Conservation (phyloP, 2,113 vertebrate genomes). For the Tachycineta bicolor region DNA sequence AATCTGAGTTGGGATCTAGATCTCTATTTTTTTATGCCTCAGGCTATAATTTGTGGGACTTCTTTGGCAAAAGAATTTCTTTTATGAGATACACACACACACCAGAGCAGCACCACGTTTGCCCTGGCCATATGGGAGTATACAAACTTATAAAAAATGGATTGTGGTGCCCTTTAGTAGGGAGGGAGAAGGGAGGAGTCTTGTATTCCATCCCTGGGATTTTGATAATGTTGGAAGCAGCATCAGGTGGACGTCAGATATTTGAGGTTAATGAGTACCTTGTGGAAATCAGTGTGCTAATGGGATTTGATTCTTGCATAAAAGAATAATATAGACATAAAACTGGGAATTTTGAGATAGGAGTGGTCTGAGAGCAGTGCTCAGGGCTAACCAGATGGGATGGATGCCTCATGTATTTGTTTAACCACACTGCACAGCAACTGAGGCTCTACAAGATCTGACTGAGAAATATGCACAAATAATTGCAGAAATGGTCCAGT, state of each 20-base stretch:
- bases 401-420: neutral
- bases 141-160: neutral
- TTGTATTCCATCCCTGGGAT: neutral
- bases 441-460: neutral
- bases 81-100: neutral
- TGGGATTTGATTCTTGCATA: neutral
- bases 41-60: conserved; percentile 38
- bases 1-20: conserved; percentile 32
- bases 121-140: neutral
- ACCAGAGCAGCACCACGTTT: neutral
- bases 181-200: neutral
- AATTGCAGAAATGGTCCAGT: neutral
- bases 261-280: neutral
- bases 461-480: neutral
- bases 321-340: neutral
- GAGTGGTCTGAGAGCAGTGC: neutral
- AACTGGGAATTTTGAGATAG: neutral
- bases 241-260: neutral
- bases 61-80: conserved; percentile 9
- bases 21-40: neutral
- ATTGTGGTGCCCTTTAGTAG: neutral
- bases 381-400: neutral
- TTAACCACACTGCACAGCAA: neutral
- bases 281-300: neutral
- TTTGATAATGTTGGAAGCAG: neutral